Evolutionary conservation across 2,888 invertebrate genomes (phyloP).

Genomic region (Heliconius ismenius): DNA sequence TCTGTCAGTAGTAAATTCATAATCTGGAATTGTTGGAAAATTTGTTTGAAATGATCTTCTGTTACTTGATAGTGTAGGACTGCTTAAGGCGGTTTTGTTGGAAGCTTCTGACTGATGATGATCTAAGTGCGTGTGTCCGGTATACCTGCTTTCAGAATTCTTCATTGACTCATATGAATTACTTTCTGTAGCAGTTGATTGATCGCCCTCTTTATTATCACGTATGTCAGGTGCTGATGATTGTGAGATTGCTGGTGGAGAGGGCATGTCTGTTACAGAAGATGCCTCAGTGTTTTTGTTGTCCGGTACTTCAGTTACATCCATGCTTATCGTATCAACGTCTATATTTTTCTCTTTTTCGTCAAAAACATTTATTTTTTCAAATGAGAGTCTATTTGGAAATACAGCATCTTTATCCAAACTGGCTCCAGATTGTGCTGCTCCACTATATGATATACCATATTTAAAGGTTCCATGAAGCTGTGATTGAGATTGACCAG

Average conservation of each 20-base stretch:
- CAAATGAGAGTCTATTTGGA: constrained; percentile 67
- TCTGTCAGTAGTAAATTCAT: constrained; percentile 69
- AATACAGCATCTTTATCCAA: constrained; percentile 80
- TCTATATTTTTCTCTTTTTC: constrained; percentile 70
- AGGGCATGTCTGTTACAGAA: constrained; percentile 43
- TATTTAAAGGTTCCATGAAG: constrained; percentile 90
- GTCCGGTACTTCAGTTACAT: constrained; percentile 43
- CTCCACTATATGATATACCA: constrained; percentile 89
- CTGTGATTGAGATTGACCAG: constrained; percentile 91
- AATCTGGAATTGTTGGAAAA: constrained; percentile 56
- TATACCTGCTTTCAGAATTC: constrained; percentile 56
- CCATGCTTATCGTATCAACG: constrained; percentile 50
- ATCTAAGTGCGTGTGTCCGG: constrained; percentile 65
- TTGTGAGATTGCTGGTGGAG: constrained; percentile 33
- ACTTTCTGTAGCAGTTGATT: constrained; percentile 44
- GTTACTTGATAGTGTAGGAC: constrained; percentile 56
- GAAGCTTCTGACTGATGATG: constrained; percentile 60
- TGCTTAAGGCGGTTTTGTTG: constrained; percentile 45
- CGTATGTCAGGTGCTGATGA: constrained; percentile 37
- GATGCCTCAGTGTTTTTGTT: neutral
- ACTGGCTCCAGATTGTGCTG: constrained; percentile 91
- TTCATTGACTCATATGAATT: constrained; percentile 51
- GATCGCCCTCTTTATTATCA: constrained; percentile 37
- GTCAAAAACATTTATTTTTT: constrained; percentile 73
- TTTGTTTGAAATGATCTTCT: constrained; percentile 66